These are phyloP conservation scores for Andrena praecox DNA, from an alignment of 2,888 invertebrate genomes.

Conservation along the genomic window DNA sequence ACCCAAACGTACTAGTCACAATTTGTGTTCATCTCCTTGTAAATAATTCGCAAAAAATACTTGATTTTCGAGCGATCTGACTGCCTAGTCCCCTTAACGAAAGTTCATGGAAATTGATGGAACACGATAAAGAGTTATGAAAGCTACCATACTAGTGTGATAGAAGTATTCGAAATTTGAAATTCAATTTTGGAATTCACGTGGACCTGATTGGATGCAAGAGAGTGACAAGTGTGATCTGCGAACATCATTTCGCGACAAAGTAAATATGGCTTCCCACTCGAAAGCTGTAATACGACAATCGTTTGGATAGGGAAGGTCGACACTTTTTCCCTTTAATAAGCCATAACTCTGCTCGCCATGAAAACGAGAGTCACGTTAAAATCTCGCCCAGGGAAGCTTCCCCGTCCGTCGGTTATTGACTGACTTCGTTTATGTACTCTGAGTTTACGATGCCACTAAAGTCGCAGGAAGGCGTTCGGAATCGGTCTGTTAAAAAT, in stretches of 20 bases:
- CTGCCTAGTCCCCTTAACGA: too few species aligned
- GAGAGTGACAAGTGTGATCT: background rate
- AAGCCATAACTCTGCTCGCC: conserved; percentile 78
- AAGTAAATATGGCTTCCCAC: conserved; percentile 5
- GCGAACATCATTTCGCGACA: background rate
- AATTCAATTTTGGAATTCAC: too few species aligned
- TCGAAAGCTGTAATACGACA: conserved; percentile 15
- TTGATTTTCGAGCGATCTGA: too few species aligned
- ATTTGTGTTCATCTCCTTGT: too few species aligned
- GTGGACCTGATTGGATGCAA: background rate
- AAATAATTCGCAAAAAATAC: too few species aligned
- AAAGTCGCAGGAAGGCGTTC: conserved; percentile 72
- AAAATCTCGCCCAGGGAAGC: conserved; percentile 65
- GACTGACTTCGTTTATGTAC: conserved; percentile 83
- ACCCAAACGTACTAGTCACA: too few species aligned
- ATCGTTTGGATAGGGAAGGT: conserved; percentile 12
- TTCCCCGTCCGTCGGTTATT: conserved; percentile 76
- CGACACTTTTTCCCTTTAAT: conserved; percentile 78
- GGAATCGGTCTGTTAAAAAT: conserved; percentile 74
- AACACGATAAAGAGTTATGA: too few species aligned
- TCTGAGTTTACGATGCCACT: conserved; percentile 81
- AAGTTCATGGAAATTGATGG: too few species aligned
- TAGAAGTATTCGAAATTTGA: too few species aligned
- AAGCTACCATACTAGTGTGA: too few species aligned
- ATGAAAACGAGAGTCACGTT: conserved; percentile 78